Conservation (phyloP, 2,797 vertebrate species). For the Lutjanus campechanus region DNA sequence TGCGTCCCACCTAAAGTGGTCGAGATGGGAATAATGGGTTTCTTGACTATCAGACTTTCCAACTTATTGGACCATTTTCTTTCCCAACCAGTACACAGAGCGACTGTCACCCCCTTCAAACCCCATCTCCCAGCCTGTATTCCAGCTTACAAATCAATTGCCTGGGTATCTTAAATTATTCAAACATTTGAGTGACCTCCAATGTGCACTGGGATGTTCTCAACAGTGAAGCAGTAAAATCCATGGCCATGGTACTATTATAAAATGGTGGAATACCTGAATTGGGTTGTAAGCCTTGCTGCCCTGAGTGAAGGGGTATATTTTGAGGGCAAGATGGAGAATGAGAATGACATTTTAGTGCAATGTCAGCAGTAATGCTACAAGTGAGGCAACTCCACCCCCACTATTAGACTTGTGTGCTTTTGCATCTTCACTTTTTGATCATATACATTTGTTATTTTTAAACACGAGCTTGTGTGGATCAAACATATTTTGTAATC, state of each 20-base stretch:
- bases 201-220: neutral
- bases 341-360: neutral
- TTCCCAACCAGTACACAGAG: neutral
- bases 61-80: neutral
- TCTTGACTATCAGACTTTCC: neutral
- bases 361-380: neutral
- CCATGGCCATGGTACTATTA: neutral
- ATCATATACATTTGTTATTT: too few relatives aligned
- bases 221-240: neutral
- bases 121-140: neutral
- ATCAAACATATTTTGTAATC: too few relatives aligned
- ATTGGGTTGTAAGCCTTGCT: neutral
- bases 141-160: conserved; percentile 2
- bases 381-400: too few relatives aligned
- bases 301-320: neutral
- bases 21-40: neutral
- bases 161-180: neutral
- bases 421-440: too few relatives aligned
- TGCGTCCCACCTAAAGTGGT: neutral
- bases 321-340: neutral
- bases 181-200: conserved; percentile 15
- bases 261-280: neutral
- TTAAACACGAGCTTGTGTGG: too few relatives aligned
- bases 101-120: neutral
- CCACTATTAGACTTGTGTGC: too few relatives aligned